Evolutionary conservation across 2,797 vertebrate species (phyloP).

Genomic region (Enteromius unitaeniatus): DNA sequence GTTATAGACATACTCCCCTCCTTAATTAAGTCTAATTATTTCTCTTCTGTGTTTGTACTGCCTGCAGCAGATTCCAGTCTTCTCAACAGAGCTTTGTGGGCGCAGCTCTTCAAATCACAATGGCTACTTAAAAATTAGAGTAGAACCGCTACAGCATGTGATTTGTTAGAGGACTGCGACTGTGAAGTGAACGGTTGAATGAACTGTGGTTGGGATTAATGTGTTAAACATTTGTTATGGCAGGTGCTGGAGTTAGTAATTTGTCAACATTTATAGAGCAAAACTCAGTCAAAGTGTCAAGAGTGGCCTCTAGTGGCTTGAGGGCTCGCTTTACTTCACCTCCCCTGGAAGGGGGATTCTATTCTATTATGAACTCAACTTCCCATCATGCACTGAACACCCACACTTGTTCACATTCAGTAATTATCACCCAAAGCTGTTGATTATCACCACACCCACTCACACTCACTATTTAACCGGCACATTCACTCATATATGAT

Average conservation of each 20-base stretch:
- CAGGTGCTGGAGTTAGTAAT: background rate
- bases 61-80: conserved; percentile 24
- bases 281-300: background rate
- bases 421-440: too few species aligned
- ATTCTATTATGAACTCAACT: too few species aligned
- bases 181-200: background rate
- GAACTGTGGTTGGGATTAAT: background rate
- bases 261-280: background rate
- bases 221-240: conserved; percentile 17
- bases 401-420: too few species aligned
- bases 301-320: too few species aligned
- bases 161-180: background rate
- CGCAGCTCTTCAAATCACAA: background rate
- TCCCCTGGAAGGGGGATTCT: too few species aligned
- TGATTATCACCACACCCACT: too few species aligned
- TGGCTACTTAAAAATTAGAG: conserved; percentile 21
- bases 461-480: too few species aligned
- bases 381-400: too few species aligned
- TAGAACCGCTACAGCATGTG: conserved; percentile 24
- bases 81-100: background rate
- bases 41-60: conserved; percentile 63
- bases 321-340: too few species aligned
- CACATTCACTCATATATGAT: too few species aligned
- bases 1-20: conserved; percentile 61
- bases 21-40: conserved; percentile 76